phyloP scores from a whole-genome alignment of 2,888 invertebrate species.

The Phyllotreta cruciferae region DNA sequence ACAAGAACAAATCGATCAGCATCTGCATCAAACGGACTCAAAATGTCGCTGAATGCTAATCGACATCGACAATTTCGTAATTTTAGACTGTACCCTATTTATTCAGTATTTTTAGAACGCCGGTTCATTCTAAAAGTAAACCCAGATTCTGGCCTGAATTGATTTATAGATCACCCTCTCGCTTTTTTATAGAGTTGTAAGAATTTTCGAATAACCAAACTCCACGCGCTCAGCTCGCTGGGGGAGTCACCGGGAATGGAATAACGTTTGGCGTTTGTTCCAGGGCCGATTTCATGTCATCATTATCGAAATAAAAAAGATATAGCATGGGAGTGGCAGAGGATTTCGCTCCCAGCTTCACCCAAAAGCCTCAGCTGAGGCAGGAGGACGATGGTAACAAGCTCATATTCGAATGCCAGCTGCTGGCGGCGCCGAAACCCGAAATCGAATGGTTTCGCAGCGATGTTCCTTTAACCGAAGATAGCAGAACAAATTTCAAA shows the following conservation, averaged over 20 bases:
- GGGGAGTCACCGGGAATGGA: slow-evolving; percentile 5
- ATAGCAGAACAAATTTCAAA: slow-evolving; percentile 86
- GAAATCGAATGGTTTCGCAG: slow-evolving; percentile 93
- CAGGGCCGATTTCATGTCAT: slow-evolving; percentile 59
- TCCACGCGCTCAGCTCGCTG: too few relatives aligned
- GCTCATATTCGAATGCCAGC: slow-evolving; percentile 92
- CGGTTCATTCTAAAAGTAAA: slow-evolving; percentile 9
- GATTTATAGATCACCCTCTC: background rate
- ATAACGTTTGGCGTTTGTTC: slow-evolving; percentile 35
- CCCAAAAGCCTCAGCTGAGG: slow-evolving; percentile 95
- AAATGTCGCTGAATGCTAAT: too few relatives aligned
- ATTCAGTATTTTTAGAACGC: background rate
- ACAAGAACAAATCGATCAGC: too few relatives aligned
- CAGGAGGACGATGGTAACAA: slow-evolving; percentile 97
- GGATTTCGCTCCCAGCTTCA: slow-evolving; percentile 98
- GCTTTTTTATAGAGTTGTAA: too few relatives aligned
- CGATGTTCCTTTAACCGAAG: slow-evolving; percentile 83
- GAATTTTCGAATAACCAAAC: too few relatives aligned
- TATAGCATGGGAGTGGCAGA: slow-evolving; percentile 82
- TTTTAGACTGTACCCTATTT: slow-evolving; percentile 5
- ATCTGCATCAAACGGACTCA: too few relatives aligned
- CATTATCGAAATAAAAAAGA: slow-evolving; percentile 55
- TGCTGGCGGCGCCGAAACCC: slow-evolving; percentile 86
- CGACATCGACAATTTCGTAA: too few relatives aligned
- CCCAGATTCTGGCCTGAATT: background rate